Base-by-base conservation (phyloP, 2,797 vertebrate genomes). In the Ctenosaura bakeri region DNA sequence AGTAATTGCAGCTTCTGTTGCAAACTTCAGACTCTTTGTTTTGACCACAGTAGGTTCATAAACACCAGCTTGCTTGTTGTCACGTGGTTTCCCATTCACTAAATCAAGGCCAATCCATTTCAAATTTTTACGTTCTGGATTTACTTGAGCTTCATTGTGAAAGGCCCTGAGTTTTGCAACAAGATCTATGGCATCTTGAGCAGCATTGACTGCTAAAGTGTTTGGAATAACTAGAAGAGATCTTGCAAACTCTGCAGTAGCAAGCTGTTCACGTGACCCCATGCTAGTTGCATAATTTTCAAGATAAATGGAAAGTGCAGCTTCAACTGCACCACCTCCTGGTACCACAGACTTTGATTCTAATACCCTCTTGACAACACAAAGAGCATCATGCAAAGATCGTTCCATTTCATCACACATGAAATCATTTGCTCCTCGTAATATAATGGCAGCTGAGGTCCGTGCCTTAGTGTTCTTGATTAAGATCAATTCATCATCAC, bases 341-440 rank as follows among this genome's bases (percentile, higher is more conserved):
- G 99, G 99, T 10, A 99, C 99, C 24, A 99, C 98, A 59, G 99
- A 99, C 93, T 99, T 99, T 0, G 99, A 99, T 95, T 99, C 99
- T 91, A 99, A 93, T 42, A 99, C 99, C 93, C 99, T 98, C 96
- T 99, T 99, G 80, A 99, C 99, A 88, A 99, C 99, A 85, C 99
- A 99, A 4, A 99, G 98, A 0, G 99, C 99, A 29, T 99, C 99
- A 0, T 99, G 99, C 93, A 99, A 95, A 0, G 99, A 99, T 4
- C 99, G 98, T 94, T 99, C 99, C 99, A 99, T 99, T 96, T 99
- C 99, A 3, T 99, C 99, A 62, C 99, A 99, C 99, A 99, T 99
- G 97, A 99, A 99, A 95, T 99, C 99, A 6, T 99, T 99, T 52
- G 99, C 99, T 20, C 99, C 99, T 10, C 99, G 98, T 92, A 99